Base-by-base conservation (phyloP, 1,140 invertebrate species). In the Polypedilum vanderplanki region DNA sequence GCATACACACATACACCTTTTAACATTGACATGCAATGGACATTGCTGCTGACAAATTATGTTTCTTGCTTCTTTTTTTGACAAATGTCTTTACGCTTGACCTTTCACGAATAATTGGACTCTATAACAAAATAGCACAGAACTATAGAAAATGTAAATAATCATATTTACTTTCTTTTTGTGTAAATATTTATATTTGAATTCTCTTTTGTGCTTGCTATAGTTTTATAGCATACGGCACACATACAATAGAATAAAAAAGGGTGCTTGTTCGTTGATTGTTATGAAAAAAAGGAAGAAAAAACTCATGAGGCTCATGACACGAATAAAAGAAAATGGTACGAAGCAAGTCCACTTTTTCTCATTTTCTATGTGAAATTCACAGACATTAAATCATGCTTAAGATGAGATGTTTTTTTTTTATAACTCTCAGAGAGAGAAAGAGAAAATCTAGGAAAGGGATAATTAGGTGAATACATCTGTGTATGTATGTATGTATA, bases 61-160 rank as follows among this genome's bases (percentile, higher is more conserved):
- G 46, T n/a, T 57, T 4, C 12, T 12, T 57, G 46, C 12, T 57
- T 57, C n/a, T 12, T 57, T n/a, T 57, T 57, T 57, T 57, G 46
- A 57, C n/a, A 57, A 57, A 57, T 57, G 46, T 15, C 12, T 57
- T 57, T 57, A 57, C 46, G 46, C 46, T 57, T 57, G 46, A 57
- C 46, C 46, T 57, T 57, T 57, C 3, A 57, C 15, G 46, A 12
- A 12, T 57, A n/a, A 15, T 57, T 33, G 24, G 24, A 33, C 24
- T 33, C 24, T 33, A 33, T 33, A 5, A 33, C 24, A 33, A 33
- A 33, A 33, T 5, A n/a, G n/a, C n/a, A n/a, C n/a, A n/a, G n/a
- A n/a, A 33, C 24, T 33, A 33, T 33, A 5, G 24, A 33, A 33
- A 33, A 33, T 33, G 24, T 33, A 33, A 33, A 33, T 33, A 33